Evolutionary conservation across 2,797 vertebrate genomes (phyloP), one percentile per base, ranked within the genome.

Genomic region (Perodicticus potto): DNA sequence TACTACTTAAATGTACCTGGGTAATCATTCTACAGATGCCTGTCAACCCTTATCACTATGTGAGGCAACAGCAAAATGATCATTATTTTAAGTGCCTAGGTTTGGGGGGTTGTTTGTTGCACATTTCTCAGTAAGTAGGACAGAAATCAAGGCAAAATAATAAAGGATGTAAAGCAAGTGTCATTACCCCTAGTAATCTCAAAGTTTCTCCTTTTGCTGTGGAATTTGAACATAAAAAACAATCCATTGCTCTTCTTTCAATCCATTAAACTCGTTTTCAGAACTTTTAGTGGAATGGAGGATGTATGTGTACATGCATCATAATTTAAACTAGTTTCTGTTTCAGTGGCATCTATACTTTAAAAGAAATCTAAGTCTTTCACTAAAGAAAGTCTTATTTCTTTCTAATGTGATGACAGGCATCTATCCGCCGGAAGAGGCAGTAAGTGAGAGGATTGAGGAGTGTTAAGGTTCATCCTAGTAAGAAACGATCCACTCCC

Each of bases 231-330:
- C 8, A 20, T 59, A 55, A 57, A 65, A 67, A n/a, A 74, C 76
- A 55, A 74, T 9, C 3, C 34, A 73, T 40, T 63, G 9, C 32
- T 57, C 23, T 67, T 93, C 29, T 55, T 90, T 86, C 34, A 86
- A 37, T 53, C 19, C 61, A 90, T 93, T 19, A 77, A 82, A 86
- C 25, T 90, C 83, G 19, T 27, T 94, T 19, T 90, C 14, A 93
- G n/a, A 55, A 69, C 43, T 76, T 89, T 90, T 73, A 89, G 6
- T 81, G 20, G 23, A 86, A 74, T 7, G 81, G 27, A 86, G 63
- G 10, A 19, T 73, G 80, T 84, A 11, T n/a, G 22, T 73, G 80
- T 84, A 19, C 34, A 55, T 45, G n/a, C 73, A 9, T 77, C 14
- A 80, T 73, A 73, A 7, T 3, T 93, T 86, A 86, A 81, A 63